These are phyloP conservation scores for Melospiza georgiana DNA, from an alignment of 2,113 vertebrate species.

Conservation along the genomic window DNA sequence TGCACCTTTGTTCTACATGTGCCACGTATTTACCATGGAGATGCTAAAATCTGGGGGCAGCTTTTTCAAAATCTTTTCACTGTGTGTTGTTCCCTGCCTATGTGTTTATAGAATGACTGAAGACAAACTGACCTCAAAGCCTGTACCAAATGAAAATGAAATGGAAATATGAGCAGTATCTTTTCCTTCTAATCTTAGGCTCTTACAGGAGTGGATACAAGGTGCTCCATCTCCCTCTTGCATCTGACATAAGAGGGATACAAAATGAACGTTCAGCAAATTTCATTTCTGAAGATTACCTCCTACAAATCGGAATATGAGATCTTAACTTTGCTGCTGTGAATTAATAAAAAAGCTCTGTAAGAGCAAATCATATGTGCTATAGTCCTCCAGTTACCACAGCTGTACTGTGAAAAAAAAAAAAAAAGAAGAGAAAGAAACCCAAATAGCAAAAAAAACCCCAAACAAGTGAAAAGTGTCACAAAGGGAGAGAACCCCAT, in stretches of 20 bases:
- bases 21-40: background rate
- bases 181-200: constrained; percentile 39
- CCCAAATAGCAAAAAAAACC: background rate
- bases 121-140: constrained; percentile 3
- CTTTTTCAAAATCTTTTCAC: background rate
- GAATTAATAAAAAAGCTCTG: constrained; percentile 45
- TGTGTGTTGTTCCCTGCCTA: background rate
- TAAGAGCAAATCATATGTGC: background rate
- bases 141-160: background rate
- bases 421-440: background rate
- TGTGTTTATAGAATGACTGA: background rate
- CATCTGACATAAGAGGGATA: constrained; percentile 10
- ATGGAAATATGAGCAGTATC: background rate
- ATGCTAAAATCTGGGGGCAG: background rate
- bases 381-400: background rate
- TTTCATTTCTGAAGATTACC: constrained; percentile 51
- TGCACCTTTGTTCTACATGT: background rate
- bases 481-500: background rate
- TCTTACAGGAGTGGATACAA: background rate
- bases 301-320: constrained; percentile 17
- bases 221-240: constrained; percentile 39
- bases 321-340: constrained; percentile 38
- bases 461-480: background rate
- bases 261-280: background rate
- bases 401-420: background rate